Conservation (phyloP, 2,888 invertebrate species). For the Chrysina gloriosa region DNA sequence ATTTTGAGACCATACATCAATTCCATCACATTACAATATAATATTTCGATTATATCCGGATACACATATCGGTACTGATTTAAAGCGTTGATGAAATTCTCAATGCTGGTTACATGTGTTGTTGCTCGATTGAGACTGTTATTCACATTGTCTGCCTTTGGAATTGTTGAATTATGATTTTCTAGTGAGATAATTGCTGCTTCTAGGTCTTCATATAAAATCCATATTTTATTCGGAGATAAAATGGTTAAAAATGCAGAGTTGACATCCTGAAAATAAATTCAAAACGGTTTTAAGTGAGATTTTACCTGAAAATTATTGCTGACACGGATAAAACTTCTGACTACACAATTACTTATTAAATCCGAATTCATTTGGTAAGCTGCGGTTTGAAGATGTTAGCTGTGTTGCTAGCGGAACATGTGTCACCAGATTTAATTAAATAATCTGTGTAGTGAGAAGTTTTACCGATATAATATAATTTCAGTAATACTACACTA, state of each 20-base stretch:
- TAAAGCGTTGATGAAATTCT: slow-evolving; percentile 70
- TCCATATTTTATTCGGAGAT: slow-evolving; percentile 45
- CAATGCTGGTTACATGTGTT: slow-evolving; percentile 48
- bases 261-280: slow-evolving; percentile 47
- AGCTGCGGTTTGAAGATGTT: too few relatives aligned
- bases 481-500: too few relatives aligned
- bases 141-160: slow-evolving; percentile 39
- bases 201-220: slow-evolving; percentile 41
- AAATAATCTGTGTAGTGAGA: too few relatives aligned
- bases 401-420: too few relatives aligned
- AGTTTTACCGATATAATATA: too few relatives aligned
- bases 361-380: too few relatives aligned
- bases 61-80: slow-evolving; percentile 75
- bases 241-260: slow-evolving; percentile 50
- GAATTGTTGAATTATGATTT: slow-evolving; percentile 49
- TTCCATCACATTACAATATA: slow-evolving; percentile 76
- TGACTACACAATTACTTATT: too few relatives aligned
- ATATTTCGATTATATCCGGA: slow-evolving; percentile 81
- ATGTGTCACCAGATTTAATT: too few relatives aligned
- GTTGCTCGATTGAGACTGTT: slow-evolving; percentile 25
- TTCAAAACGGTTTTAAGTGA: background rate
- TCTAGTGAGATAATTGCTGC: background rate
- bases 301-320: background rate
- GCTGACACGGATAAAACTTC: too few relatives aligned
- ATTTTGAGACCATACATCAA: slow-evolving; percentile 73